Conservation (phyloP, 2,113 vertebrate species). For the Alaudala cheleensis region DNA sequence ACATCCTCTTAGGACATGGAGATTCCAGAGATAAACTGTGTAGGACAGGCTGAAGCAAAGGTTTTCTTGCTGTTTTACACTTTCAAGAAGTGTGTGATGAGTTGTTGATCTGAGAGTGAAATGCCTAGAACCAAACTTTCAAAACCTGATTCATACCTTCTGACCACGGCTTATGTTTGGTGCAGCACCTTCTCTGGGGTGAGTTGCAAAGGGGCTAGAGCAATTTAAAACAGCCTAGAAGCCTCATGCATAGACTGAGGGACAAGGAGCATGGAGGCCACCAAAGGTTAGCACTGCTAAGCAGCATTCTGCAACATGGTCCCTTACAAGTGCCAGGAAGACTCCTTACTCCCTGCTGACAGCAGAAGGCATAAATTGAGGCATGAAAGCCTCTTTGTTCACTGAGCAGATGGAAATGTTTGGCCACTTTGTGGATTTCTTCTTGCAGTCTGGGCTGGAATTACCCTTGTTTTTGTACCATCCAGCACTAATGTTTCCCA, state of each 20-base stretch:
- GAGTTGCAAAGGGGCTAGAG: not conserved
- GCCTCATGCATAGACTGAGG: not conserved
- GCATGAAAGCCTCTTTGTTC: not conserved
- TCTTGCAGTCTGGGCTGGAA: conserved; percentile 16
- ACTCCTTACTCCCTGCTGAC: not conserved
- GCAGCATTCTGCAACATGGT: not conserved
- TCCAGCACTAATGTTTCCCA: conserved; percentile 28
- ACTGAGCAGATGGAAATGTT: conserved; percentile 61
- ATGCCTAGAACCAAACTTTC: not conserved
- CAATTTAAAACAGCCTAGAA: not conserved
- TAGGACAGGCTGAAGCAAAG: not conserved
- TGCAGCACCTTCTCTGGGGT: not conserved
- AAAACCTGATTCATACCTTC: not conserved
- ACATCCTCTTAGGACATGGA: not conserved
- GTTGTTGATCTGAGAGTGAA: not conserved
- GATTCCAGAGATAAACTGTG: not conserved
- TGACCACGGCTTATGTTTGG: not conserved
- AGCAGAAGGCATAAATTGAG: conserved; percentile 5
- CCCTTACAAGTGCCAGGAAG: not conserved
- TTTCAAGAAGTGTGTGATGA: not conserved
- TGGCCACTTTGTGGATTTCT: conserved; percentile 30
- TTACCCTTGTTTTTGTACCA: conserved; percentile 41
- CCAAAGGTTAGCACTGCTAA: not conserved
- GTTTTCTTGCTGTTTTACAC: not conserved
- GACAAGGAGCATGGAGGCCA: not conserved